Base-by-base conservation (phyloP, 2,113 vertebrate genomes). In the Murina feae region DNA sequence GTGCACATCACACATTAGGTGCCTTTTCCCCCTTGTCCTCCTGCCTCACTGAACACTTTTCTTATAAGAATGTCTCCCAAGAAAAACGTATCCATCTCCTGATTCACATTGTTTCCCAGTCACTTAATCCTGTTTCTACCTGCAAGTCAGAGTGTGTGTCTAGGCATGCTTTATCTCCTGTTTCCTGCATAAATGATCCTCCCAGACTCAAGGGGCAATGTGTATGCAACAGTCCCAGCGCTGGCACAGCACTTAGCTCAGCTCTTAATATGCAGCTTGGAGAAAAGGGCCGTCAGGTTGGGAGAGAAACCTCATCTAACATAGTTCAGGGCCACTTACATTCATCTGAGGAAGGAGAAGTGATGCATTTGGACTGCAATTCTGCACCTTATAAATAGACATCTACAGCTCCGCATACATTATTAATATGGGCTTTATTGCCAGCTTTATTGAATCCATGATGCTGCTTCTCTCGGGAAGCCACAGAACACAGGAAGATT, bases 351-450 rank as follows among this genome's bases (percentile, higher is more conserved):
- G 66, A 68, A 94, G 84, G 92, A 93, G 95, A 49, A 93, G 37
- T 91, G 94, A 96, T 69, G 42, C 91, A 53, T 96, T 97, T 97
- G 91, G 86, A 72, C 78, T 97, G 96, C 95, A 97, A 94, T 97
- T 95, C 96, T 91, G 96, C 91, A 91, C 97, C 97, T 97, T 97
- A 98, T 98, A 98, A 98, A 97, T 84, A 98, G 98, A 95, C 96
- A 95, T 97, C 90, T 97, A 97, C 94, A 97, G 97, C 95, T 97
- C 91, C 92, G 95, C 98, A 98, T 98, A 95, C 97, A 98, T 98
- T 98, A 98, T 98, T 98, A 98, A 98, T 98, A 97, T 0, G 0
- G 39, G 78, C 80, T 98, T 98, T 98, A 98, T 98, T 98, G 97
- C 97, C 83, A 97, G 92, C 95, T 98, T 98, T 98, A 98, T 98